Conservation (phyloP, 2,888 invertebrate species). For the Cerastoderma edule region DNA sequence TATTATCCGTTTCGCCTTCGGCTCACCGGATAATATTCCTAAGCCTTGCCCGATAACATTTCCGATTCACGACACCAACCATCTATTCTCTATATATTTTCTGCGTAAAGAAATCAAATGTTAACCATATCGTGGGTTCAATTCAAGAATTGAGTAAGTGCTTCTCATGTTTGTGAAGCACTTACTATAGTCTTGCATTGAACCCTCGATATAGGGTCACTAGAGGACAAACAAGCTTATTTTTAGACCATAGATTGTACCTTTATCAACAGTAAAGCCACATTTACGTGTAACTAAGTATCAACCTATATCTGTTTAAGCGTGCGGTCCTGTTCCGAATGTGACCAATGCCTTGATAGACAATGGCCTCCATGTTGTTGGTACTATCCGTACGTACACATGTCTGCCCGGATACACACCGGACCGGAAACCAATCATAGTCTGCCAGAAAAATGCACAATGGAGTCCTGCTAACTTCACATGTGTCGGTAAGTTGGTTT, state of each 20-base stretch:
- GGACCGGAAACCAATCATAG: constrained; percentile 22
- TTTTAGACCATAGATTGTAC: too few relatives aligned
- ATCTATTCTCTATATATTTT: too few relatives aligned
- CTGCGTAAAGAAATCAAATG: neutral
- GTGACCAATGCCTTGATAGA: constrained; percentile 31
- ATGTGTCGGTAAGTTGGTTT: constrained; percentile 19
- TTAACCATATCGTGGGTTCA: neutral
- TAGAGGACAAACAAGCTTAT: too few relatives aligned
- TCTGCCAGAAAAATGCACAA: constrained; percentile 20
- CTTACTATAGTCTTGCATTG: too few relatives aligned
- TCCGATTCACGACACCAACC: too few relatives aligned
- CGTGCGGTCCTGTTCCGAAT: constrained; percentile 37
- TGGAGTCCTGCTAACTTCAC: constrained; percentile 25
- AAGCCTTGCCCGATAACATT: too few relatives aligned
- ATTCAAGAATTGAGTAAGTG: neutral
- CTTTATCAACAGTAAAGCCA: neutral
- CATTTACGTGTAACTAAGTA: neutral
- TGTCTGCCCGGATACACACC: constrained; percentile 43
- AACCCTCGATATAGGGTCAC: too few relatives aligned
- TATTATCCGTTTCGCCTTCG: too few relatives aligned
- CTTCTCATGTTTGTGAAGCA: too few relatives aligned
- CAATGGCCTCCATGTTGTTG: constrained; percentile 22
- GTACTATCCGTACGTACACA: constrained; percentile 13
- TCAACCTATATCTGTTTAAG: constrained; percentile 27
- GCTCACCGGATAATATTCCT: too few relatives aligned